These are phyloP conservation scores for Phrixothrix hirtus DNA, from an alignment of 2,888 invertebrate genomes.

Conservation along the genomic window DNA sequence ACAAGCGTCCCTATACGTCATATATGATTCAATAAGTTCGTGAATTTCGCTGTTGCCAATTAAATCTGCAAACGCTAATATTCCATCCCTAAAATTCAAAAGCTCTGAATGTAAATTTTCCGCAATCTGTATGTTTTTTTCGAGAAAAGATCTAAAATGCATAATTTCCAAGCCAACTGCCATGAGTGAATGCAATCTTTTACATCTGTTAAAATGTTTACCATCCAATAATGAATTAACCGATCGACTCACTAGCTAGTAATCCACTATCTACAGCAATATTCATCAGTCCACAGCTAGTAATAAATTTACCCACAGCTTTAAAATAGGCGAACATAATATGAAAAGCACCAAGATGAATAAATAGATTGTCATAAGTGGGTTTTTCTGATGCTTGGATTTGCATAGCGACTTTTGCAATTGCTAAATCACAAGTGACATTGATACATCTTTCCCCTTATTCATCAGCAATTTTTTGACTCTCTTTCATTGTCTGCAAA, in stretches of 20 bases:
- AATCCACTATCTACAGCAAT: conserved; percentile 36
- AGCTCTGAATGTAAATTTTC: too few species aligned
- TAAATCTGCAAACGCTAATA: too few species aligned
- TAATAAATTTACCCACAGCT: conserved; percentile 39
- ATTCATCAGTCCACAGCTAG: conserved; percentile 31
- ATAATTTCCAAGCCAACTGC: conserved; percentile 2
- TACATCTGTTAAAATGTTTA: conserved; percentile 43
- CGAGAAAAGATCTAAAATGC: not conserved
- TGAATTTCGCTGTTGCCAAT: too few species aligned
- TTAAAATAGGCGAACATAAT: conserved; percentile 39
- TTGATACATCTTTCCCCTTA: conserved; percentile 22
- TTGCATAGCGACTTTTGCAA: conserved; percentile 39
- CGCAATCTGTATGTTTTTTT: too few species aligned
- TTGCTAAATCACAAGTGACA: conserved; percentile 41
- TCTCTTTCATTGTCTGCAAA: conserved; percentile 23
- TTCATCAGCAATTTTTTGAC: conserved; percentile 24
- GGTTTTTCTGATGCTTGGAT: conserved; percentile 30
- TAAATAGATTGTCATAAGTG: conserved; percentile 37
- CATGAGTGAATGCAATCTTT: conserved; percentile 35
- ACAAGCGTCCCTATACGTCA: too few species aligned
- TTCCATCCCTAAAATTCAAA: too few species aligned
- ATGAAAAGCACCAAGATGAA: conserved; percentile 40
- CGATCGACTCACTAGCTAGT: conserved; percentile 40
- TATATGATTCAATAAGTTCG: too few species aligned
- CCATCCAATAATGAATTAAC: conserved; percentile 35